Base-by-base conservation (phyloP, 2,888 invertebrate genomes). In the Caenorhabditis drosophilae region DNA sequence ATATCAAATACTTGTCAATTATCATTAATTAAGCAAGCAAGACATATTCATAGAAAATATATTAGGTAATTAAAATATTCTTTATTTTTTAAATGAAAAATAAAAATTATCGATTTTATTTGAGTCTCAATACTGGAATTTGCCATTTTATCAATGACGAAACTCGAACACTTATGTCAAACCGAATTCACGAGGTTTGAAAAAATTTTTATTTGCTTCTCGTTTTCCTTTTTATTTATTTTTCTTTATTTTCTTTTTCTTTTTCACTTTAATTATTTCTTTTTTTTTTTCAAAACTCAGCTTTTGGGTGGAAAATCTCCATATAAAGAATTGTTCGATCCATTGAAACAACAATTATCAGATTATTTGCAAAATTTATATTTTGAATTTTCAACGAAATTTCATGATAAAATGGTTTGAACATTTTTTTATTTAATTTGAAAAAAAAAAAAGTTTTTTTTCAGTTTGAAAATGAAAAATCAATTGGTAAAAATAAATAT, bases 271-370 rank as follows among this genome's bases (percentile, higher is more conserved):
- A 36, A n/a, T 4, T 36, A 12, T 27, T 47, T 47, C 9, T 34
- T 31, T 9, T 31, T 31, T 31, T 31, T 31, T 31, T 12, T 31
- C 12, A 31, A 9, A 12, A 31, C 31, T 31, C 31, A 63, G 63
- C 45, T 57, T 12, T 50, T 64, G 11, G 55, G 59, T 45, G 64
- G 64, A 18, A 54, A 59, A 64, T 31, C 58, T 4, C 64, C 64
- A 11, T 64, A 64, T 18, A 15, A 40, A 3, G 59, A 59, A 27
- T 25, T 64, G 20, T 64, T 64, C 47, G 64, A 64, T 2, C 64
- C 64, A 11, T 25, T 64, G 27, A 64, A 54, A 26, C 36, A 38
- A 34, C 51, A 50, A 16, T 26, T 64, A 7, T 12, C n/a, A 4
- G 4, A 36, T 15, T n/a, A 36, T n/a, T 36, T 36, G n/a, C 11